Conservation (phyloP, 2,113 vertebrate genomes). For the Malaclemys terrapin region DNA sequence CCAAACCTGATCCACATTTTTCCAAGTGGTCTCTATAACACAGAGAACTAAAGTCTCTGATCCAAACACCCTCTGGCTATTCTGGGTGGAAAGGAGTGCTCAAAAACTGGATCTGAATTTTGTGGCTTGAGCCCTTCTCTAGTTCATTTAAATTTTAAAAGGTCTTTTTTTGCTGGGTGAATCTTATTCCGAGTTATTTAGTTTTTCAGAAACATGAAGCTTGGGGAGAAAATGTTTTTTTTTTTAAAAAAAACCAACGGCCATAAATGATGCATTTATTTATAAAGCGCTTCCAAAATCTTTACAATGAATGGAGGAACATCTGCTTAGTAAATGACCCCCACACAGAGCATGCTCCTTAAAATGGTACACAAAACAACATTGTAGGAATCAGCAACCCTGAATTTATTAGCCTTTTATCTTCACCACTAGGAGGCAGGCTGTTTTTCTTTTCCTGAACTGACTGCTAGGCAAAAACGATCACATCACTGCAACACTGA, state of each 20-base stretch:
- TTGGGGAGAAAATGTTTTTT: background rate
- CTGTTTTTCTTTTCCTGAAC: constrained; percentile 59
- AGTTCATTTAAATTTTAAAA: background rate
- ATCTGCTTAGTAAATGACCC: background rate
- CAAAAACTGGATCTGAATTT: fast-evolving
- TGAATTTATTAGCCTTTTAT: constrained; percentile 66
- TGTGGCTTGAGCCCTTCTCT: background rate
- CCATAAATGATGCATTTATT: background rate
- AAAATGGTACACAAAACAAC: background rate
- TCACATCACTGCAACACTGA: constrained; percentile 74
- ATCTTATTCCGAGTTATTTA: background rate
- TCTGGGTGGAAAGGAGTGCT: background rate
- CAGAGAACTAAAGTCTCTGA: background rate
- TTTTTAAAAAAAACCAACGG: too few relatives aligned
- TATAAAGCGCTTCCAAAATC: background rate
- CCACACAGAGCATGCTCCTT: background rate
- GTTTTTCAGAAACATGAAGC: background rate
- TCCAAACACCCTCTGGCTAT: fast-evolving
- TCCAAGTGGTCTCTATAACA: background rate
- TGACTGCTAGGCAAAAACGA: constrained; percentile 70
- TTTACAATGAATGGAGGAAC: background rate
- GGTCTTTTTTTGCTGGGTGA: background rate
- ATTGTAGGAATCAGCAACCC: background rate
- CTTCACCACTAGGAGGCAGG: constrained; percentile 78
- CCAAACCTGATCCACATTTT: background rate